Conservation (phyloP, 2,888 invertebrate species). For the Campoletis raptor region DNA sequence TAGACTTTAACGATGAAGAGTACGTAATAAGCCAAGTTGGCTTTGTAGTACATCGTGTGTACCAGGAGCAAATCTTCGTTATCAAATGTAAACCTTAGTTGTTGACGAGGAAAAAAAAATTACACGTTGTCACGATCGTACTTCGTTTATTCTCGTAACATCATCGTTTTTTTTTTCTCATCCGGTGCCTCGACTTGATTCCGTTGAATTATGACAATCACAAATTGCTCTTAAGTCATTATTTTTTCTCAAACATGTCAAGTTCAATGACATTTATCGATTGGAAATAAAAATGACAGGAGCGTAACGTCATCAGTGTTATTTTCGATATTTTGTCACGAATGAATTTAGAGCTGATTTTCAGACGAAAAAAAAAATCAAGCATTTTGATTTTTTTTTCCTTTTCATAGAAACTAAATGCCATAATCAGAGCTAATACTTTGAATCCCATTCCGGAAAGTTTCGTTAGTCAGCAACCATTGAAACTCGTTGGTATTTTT, state of each 20-base stretch:
- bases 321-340: background rate
- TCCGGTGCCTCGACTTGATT: background rate
- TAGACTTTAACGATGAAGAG: constrained; percentile 16
- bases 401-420: background rate
- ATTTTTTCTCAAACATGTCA: constrained; percentile 13
- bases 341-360: background rate
- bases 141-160: constrained; percentile 21
- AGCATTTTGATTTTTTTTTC: background rate
- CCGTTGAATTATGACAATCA: constrained; percentile 13
- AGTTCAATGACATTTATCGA: constrained; percentile 36
- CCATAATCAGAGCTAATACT: background rate
- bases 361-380: background rate
- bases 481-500: background rate
- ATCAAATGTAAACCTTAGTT: constrained; percentile 60
- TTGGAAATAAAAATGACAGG: constrained; percentile 11
- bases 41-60: constrained; percentile 42
- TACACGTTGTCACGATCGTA: constrained; percentile 5
- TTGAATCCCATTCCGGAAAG: background rate
- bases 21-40: constrained; percentile 25
- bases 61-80: constrained; percentile 46
- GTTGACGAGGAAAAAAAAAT: constrained; percentile 44
- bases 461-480: background rate
- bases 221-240: constrained; percentile 19
- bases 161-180: constrained; percentile 1
- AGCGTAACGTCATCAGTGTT: background rate